Base-by-base conservation (phyloP, 64 coral and sea anemone species). In the Pachyseris speciosa region DNA sequence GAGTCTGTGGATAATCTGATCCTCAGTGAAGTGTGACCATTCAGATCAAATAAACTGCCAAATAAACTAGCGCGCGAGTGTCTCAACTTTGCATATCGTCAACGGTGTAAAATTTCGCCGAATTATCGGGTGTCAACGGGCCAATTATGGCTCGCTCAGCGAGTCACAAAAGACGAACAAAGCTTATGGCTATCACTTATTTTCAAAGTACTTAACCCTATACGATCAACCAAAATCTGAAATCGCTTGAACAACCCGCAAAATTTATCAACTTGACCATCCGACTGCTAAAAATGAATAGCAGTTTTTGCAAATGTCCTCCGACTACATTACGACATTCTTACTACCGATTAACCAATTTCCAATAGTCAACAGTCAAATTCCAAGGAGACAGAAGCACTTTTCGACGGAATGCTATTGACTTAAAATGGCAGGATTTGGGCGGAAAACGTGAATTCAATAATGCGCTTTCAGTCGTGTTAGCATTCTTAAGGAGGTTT, bases 401-500 rank as follows among this genome's bases (percentile, higher is more conserved):
- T 34, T 51, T 59, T 80, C 51, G 4, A 5, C 7, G 76, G 76
- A 80, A 80, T 80, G 76, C 48, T 80, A 22, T 80, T 80, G 50
- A 80, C 60, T 59, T 80, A 60, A 45, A 59, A 51, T 60, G 76
- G 76, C 52, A 80, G 34, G 76, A 48, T 34, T 71, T 19, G 58
- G 76, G 29, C 76, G 60, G 50, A 80, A 80, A 38, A 55, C 50
- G 39, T 32, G 6, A 80, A 80, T 80, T 80, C 32, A 61, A 39
- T 80, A 59, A 39, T 37, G 52, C 32, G 20, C 51, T 80, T 80
- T 80, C 52, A 20, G 29, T 38, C 4, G 49, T 80, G 10, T 59
- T 80, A 80, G 51, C 76, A 80, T 80, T 80, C 17, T 80, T 80
- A 10, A 80, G 27, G 44, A 9, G 27, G 74, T 78, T 78, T 52